Conservation (phyloP, 2,797 vertebrate genomes). For the Sardinella longiceps region DNA sequence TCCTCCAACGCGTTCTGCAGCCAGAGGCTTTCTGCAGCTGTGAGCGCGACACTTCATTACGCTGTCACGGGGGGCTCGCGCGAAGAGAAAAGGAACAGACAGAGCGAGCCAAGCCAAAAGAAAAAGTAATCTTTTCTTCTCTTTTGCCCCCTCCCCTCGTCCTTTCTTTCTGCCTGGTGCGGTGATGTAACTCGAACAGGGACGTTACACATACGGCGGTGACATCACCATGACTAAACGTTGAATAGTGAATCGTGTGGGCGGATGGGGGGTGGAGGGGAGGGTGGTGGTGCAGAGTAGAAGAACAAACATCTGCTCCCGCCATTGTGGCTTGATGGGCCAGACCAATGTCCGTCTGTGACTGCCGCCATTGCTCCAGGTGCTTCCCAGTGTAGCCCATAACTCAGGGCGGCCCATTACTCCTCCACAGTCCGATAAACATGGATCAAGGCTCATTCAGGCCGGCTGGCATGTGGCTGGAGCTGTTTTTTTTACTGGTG, state of each 20-base stretch:
- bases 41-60: conserved; percentile 61
- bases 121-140: conserved; percentile 33
- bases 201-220: conserved; percentile 40
- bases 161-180: conserved; percentile 23
- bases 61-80: conserved; percentile 50
- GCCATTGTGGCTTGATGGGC: background rate
- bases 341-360: background rate
- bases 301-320: conserved; percentile 18
- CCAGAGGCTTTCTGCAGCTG: conserved; percentile 63
- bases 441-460: background rate
- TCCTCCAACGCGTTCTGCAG: conserved; percentile 43
- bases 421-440: conserved; percentile 2
- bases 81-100: conserved; percentile 36
- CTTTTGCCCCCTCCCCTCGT: background rate
- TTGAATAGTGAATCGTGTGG: conserved; percentile 30
- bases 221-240: conserved; percentile 52
- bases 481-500: background rate
- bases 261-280: background rate
- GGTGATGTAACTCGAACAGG: conserved; percentile 42
- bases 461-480: background rate
- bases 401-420: background rate
- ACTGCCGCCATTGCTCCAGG: background rate
- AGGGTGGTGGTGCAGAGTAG: background rate
- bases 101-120: conserved; percentile 30
- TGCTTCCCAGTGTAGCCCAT: conserved; percentile 12